Evolutionary conservation across 2,888 invertebrate species (phyloP).

Genomic region (Rhyacophila evoluta): DNA sequence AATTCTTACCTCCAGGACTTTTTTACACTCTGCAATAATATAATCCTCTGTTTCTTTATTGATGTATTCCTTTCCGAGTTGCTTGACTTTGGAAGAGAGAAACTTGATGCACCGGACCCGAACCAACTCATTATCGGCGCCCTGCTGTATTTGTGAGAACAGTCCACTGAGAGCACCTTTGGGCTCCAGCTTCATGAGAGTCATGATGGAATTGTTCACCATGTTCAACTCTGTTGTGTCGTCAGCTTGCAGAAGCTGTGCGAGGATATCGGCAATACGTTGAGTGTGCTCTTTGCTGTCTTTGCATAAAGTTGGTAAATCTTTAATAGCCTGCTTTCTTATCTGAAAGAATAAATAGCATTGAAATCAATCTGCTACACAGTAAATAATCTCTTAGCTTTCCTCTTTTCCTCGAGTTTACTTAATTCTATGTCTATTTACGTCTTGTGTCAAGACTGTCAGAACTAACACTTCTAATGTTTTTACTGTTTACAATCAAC

Average conservation of each 20-base stretch:
- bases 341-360: no score
- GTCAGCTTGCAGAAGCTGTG: slow-evolving; percentile 90
- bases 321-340: slow-evolving; percentile 93
- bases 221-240: slow-evolving; percentile 86
- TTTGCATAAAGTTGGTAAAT: slow-evolving; percentile 88
- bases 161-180: slow-evolving; percentile 72
- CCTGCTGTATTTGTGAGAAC: slow-evolving; percentile 71
- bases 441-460: no score
- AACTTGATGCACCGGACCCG: slow-evolving; percentile 91
- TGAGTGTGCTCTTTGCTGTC: slow-evolving; percentile 85
- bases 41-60: slow-evolving; percentile 89
- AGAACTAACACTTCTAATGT: no score
- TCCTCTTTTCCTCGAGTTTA: no score
- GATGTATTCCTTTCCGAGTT: slow-evolving; percentile 81
- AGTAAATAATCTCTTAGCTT: no score
- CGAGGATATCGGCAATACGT: slow-evolving; percentile 91
- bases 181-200: slow-evolving; percentile 81
- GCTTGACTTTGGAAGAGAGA: slow-evolving; percentile 84
- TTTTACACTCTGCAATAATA: slow-evolving; percentile 86
- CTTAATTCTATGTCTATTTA: no score
- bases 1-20: slow-evolving; percentile 78
- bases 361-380: no score
- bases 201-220: slow-evolving; percentile 85
- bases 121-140: slow-evolving; percentile 73
- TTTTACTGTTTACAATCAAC: no score